Conservation (phyloP, 1,140 invertebrate species). For the Drosophila malerkotliana region DNA sequence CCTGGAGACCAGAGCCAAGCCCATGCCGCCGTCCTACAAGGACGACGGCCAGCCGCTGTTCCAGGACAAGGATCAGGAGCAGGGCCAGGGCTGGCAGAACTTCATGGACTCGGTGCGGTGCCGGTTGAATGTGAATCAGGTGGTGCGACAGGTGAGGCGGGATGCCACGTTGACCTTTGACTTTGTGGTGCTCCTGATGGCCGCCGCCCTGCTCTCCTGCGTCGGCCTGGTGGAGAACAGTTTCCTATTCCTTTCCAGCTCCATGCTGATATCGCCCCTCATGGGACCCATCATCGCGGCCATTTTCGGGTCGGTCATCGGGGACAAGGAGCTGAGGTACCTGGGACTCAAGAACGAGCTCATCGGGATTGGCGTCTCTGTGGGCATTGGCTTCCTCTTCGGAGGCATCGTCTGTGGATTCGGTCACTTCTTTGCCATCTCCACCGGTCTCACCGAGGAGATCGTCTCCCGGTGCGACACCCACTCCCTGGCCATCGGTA, state of each 20-base stretch:
- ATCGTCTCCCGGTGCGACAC: conserved; percentile 88
- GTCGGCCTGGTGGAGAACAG: conserved; percentile 92
- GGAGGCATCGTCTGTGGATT: conserved; percentile 86
- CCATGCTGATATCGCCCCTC: conserved; percentile 91
- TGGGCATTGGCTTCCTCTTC: conserved; percentile 87
- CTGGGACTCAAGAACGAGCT: conserved; percentile 87
- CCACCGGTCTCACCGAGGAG: conserved; percentile 87
- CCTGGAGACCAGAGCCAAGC: conserved; percentile 48
- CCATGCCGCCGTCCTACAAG: too few relatives aligned
- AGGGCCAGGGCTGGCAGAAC: conserved; percentile 84
- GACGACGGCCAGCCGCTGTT: not conserved
- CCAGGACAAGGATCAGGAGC: not conserved
- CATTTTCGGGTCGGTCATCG: conserved; percentile 89
- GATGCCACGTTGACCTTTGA: conserved; percentile 89
- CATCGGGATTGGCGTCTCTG: conserved; percentile 86
- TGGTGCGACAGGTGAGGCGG: conserved; percentile 87
- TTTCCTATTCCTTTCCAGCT: conserved; percentile 88
- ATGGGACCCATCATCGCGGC: conserved; percentile 91
- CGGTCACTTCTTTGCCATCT: conserved; percentile 85
- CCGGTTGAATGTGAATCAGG: conserved; percentile 88
- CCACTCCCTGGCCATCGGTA: conserved; percentile 87
- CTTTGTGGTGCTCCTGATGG: conserved; percentile 87
- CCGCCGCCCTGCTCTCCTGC: conserved; percentile 87
- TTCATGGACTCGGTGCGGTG: conserved; percentile 87
- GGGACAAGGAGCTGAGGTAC: conserved; percentile 86